Base-by-base conservation (phyloP, 2,797 vertebrate species). In the Fringilla coelebs region DNA sequence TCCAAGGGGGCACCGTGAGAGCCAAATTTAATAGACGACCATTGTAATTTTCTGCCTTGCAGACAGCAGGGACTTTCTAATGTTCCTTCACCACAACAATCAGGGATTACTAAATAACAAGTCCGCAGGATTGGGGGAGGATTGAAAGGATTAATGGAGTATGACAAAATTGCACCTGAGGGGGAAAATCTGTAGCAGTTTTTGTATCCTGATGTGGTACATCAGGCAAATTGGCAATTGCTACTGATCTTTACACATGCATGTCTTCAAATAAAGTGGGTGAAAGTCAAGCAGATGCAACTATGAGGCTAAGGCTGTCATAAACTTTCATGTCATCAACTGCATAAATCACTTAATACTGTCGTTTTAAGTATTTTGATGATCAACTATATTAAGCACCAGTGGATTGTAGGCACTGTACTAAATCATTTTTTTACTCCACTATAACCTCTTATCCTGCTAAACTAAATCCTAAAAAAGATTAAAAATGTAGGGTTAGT, bases 131-230 rank as follows among this genome's bases (percentile, higher is more conserved):
- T 95, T 95, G 97, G 97, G 97, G 95, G 97, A 98, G 98, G 93
- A 98, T 98, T 98, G 98, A 98, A 98, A 98, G 98, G 98, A 98
- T 98, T 98, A 98, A 99, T 99, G 98, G 97, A 98, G 97, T 98
- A 98, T 98, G 98, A 98, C 98, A 98, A 98, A 98, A 98, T 98
- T 98, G 97, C 96, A 98, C 98, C 98, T 98, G 97, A 98, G 98
- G 98, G 98, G 60, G 85, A 97, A 98, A 98, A 97, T 98, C 97
- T 98, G 96, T 98, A 98, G 98, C 97, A 96, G 92, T 97, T 98
- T 98, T 98, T 98, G 97, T 97, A 91, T 95, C 97, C 93, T 97
- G 96, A 98, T 98, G 85, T 91, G 57, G 77, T 96, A 94, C 70
- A 90, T 89, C 89, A 90, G 90, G 85, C 91, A 97, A 97, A 96